Evolutionary conservation across 2,113 vertebrate species (phyloP).

Genomic region (Chlamydotis undulata): DNA sequence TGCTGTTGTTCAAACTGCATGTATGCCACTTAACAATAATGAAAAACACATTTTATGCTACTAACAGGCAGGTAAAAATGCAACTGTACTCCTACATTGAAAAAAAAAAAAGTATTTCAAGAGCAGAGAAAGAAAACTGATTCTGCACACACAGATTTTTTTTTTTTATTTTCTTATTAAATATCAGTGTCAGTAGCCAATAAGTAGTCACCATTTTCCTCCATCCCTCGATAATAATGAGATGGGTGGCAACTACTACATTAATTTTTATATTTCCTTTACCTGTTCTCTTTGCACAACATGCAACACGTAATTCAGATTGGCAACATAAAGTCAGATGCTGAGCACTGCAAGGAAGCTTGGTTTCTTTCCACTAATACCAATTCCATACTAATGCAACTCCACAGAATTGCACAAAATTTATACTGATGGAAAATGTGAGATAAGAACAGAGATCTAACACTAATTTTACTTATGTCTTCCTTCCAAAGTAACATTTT

Average conservation of each 20-base stretch:
- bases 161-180: background rate
- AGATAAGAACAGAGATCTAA: background rate
- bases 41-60: background rate
- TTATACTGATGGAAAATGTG: background rate
- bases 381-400: background rate
- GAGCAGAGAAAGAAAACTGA: background rate
- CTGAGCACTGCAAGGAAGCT: background rate
- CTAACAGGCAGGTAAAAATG: background rate
- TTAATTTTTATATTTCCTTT: background rate
- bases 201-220: background rate
- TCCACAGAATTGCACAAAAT: background rate
- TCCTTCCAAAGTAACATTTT: background rate
- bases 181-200: background rate
- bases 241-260: background rate
- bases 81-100: background rate
- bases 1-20: background rate
- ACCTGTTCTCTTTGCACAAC: background rate
- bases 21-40: background rate
- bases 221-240: background rate
- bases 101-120: conserved; percentile 1
- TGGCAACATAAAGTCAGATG: background rate
- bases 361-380: background rate
- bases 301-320: background rate
- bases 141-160: background rate
- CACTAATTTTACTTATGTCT: background rate